phyloP scores from a whole-genome alignment of 2,797 vertebrate species.

The Kryptopterus vitreolus region DNA sequence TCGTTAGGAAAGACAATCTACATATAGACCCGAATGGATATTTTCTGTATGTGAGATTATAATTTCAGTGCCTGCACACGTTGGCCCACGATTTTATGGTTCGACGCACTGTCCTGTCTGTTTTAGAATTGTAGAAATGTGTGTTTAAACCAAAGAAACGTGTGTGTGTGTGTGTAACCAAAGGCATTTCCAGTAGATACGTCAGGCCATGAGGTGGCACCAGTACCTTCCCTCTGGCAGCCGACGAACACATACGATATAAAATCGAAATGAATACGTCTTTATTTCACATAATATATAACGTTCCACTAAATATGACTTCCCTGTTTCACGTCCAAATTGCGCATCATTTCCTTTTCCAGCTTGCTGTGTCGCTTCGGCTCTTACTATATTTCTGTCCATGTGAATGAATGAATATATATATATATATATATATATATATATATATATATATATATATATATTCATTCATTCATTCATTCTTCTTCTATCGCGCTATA shows the following conservation, averaged over 20 bases:
- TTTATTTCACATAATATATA: neutral
- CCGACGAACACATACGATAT: neutral
- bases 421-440: too few relatives aligned
- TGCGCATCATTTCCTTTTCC: neutral
- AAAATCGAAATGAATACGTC: neutral
- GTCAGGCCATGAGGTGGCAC: slow-evolving; percentile 49
- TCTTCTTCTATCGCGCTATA: too few relatives aligned
- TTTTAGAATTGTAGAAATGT: too few relatives aligned
- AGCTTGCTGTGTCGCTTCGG: neutral
- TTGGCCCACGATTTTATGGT: neutral
- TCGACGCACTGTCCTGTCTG: neutral
- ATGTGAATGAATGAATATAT: too few relatives aligned
- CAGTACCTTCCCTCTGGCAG: slow-evolving; percentile 20
- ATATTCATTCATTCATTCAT: too few relatives aligned
- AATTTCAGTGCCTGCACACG: neutral
- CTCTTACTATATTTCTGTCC: neutral
- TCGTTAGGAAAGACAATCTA: too few relatives aligned
- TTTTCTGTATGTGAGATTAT: neutral
- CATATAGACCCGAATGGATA: too few relatives aligned
- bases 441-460: too few relatives aligned
- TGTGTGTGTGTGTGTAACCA: too few relatives aligned
- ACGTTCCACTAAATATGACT: neutral
- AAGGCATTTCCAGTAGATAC: slow-evolving; percentile 20
- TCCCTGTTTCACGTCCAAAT: neutral
- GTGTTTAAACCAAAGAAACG: too few relatives aligned